Conservation (phyloP, 2,113 vertebrate genomes). For the Phyllopteryx taeniolatus region DNA sequence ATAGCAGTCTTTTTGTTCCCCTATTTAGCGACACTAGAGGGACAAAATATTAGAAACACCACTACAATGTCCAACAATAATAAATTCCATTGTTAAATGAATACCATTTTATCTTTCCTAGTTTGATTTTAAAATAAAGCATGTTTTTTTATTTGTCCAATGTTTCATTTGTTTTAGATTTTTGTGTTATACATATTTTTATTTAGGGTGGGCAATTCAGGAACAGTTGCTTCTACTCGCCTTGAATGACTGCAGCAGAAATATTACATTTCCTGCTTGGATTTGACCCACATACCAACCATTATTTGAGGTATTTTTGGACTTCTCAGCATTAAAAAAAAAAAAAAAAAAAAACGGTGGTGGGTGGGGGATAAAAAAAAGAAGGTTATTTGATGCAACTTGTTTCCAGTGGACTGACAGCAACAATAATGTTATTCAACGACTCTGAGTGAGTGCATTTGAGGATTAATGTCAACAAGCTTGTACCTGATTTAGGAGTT, state of each 20-base stretch:
- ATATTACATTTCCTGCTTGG: not conserved
- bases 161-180: not conserved
- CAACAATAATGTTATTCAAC: slow-evolving; percentile 5
- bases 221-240: not conserved
- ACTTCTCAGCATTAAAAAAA: not conserved
- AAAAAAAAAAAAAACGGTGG: not conserved
- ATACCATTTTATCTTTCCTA: no score
- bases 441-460: not conserved
- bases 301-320: not conserved
- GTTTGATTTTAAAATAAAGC: no score
- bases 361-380: not conserved
- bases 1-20: no score
- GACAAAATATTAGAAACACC: no score
- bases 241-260: not conserved
- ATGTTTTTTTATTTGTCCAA: no score
- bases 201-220: not conserved
- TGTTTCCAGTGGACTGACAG: slow-evolving; percentile 1
- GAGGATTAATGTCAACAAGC: slow-evolving; percentile 6
- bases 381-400: not conserved
- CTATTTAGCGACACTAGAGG: no score
- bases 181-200: not conserved
- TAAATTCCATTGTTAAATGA: no score
- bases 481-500: not conserved
- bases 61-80: no score
- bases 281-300: slow-evolving; percentile 5